A percentile compares a stretch with the other conserved stretches of the same genome.
phyloP scores from a whole-genome alignment of 2,113 vertebrate species.

The Brachypodius melanocephalos region DNA sequence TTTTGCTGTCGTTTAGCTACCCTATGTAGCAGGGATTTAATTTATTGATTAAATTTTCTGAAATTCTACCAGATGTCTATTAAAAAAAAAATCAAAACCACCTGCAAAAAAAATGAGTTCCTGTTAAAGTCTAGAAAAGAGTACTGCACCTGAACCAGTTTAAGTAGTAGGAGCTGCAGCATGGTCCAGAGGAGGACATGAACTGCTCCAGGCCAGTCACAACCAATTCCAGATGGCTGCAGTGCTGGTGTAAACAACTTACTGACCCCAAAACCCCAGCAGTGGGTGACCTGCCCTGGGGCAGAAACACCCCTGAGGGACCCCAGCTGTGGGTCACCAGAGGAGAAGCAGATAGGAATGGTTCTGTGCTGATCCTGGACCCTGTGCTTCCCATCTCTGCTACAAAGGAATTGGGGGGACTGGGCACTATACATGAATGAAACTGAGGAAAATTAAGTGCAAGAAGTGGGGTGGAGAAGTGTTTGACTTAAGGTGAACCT shows the following conservation, averaged over 20 bases:
- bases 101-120: neutral
- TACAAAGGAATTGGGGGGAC: neutral
- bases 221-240: neutral
- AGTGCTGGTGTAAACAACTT: neutral
- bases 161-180: neutral
- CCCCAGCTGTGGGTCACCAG: neutral
- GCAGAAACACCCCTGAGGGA: neutral
- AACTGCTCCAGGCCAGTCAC: neutral
- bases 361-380: neutral
- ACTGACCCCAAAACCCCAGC: neutral
- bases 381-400: neutral
- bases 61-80: neutral
- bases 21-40: neutral
- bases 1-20: neutral
- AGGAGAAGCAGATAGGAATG: neutral
- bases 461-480: neutral
- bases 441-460: neutral
- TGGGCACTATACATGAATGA: neutral
- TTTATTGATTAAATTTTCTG: neutral
- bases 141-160: accelerated
- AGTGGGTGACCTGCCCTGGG: too few relatives aligned
- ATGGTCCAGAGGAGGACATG: neutral
- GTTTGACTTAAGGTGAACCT: neutral
- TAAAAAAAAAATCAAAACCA: neutral
- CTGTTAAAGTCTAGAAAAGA: neutral